Percentiles rank a stretch among this genome's conserved stretches.
These are phyloP conservation scores for Ibidorhyncha struthersii DNA, from an alignment of 2,113 vertebrate genomes.

Conservation along the genomic window DNA sequence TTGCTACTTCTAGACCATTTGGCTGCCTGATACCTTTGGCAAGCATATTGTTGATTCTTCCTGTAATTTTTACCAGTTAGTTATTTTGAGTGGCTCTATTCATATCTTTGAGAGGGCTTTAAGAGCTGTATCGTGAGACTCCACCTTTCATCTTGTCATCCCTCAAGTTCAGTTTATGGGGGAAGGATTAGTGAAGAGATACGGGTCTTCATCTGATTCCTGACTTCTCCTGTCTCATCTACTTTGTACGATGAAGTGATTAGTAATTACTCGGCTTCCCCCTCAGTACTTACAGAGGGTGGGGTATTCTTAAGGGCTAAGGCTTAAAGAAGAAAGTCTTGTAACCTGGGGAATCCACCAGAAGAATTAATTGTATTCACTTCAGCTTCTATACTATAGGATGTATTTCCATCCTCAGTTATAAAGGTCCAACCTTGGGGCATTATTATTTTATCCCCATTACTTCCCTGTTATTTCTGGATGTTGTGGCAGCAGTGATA, in stretches of 20 bases:
- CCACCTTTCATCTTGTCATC: neutral
- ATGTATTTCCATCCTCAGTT: neutral
- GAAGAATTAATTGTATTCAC: neutral
- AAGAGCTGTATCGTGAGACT: neutral
- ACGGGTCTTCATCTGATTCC: neutral
- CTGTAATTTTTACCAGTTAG: neutral
- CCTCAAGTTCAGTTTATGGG: neutral
- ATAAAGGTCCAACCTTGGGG: neutral
- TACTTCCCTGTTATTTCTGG: neutral
- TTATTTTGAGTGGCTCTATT: neutral
- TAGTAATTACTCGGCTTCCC: neutral
- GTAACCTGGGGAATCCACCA: neutral
- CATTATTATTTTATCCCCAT: neutral
- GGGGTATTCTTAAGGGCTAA: neutral
- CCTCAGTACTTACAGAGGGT: neutral
- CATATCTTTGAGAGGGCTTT: neutral
- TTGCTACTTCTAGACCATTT: neutral
- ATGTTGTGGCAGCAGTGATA: neutral
- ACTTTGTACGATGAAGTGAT: neutral
- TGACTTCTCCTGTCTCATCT: neutral
- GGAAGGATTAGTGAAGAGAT: neutral
- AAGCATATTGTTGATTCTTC: neutral
- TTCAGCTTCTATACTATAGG: neutral
- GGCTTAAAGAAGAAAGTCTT: neutral
- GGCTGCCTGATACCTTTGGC: neutral